Base-by-base conservation (phyloP, 2,888 invertebrate genomes). In the Malthinus flaveolus region DNA sequence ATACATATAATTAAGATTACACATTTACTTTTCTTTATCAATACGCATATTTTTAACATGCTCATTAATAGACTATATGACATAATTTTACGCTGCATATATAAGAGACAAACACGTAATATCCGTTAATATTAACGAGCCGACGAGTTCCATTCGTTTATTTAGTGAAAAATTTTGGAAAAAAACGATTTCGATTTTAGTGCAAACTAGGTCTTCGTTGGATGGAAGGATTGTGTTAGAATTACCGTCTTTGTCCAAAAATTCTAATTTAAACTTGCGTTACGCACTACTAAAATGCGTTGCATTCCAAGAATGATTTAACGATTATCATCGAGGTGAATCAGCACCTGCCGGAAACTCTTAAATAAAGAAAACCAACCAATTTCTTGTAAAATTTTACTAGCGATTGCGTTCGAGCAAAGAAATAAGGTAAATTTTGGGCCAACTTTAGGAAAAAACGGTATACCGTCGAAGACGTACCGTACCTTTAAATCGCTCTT, bases 261-360 rank as follows among this genome's bases (percentile, higher is more conserved):
- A 35, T 12, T 31, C 7, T 47, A 58, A 35, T 11, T 42, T 42
- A 42, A 15, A 42, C 23, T 42, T 42, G 15, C 49, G 50, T 54
- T 59, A 59, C 59, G 59, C 59, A 54, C 59, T 54, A 49, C 11
- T 37, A 49, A 34, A 54, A 32, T 48, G 54, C 49, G 56, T 49
- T 45, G 44, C 35, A 46, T 62, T 58, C 61, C 51, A 44, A 32
- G 52, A 62, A 62, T 59, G 58, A 62, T 62, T 62, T 59, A 62
- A 54, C 54, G 51, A 62, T 62, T 62, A 54, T 62, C 59, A 59
- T 46, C 47, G 50, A 49, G 39, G 55, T 64, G 62, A 59, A 61
- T 61, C 61, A 61, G 49, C 65, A 65, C 62, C 65, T 65, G 65
- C 65, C 65, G 65, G 65, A 65, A 65, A 63, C 50, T 51, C 45